Conservation (phyloP, 2,113 vertebrate genomes). For the Probosciger aterrimus region DNA sequence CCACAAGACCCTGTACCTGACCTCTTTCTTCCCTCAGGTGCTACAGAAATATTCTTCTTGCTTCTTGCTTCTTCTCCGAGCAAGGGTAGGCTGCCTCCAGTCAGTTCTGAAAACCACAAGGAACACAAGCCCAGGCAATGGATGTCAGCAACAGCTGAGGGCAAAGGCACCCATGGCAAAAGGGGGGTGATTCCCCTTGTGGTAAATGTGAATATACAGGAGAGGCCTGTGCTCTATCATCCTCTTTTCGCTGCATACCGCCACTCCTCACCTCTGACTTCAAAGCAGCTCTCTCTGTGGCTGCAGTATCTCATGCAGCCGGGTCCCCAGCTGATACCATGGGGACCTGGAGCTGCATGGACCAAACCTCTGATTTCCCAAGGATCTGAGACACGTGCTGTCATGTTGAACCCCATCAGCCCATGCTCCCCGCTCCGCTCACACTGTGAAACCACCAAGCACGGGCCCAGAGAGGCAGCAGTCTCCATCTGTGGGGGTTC, state of each 20-base stretch:
- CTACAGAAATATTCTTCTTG: background rate
- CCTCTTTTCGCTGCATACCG: background rate
- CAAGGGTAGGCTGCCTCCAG: background rate
- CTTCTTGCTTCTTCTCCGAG: background rate
- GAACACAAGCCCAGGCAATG: background rate
- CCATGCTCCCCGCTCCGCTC: background rate
- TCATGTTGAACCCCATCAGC: background rate
- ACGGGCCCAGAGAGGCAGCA: background rate
- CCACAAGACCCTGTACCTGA: background rate
- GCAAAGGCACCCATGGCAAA: background rate
- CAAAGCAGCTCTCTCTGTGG: background rate
- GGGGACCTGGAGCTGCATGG: background rate
- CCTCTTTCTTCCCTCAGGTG: background rate
- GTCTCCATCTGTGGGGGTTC: background rate
- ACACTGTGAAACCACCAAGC: background rate
- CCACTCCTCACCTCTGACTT: background rate
- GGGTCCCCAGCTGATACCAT: background rate
- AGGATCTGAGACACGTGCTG: rapidly evolving
- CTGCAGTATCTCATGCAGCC: background rate
- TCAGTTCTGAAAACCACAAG: background rate
- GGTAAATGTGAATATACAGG: background rate
- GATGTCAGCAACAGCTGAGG: rapidly evolving
- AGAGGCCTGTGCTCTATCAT: background rate
- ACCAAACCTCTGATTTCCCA: background rate
- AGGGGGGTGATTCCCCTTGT: background rate